A percentile compares a stretch with the other conserved stretches of the same genome.
Evolutionary conservation across 2,797 vertebrate genomes (phyloP).

Genomic region (Chromobotia macracanthus): DNA sequence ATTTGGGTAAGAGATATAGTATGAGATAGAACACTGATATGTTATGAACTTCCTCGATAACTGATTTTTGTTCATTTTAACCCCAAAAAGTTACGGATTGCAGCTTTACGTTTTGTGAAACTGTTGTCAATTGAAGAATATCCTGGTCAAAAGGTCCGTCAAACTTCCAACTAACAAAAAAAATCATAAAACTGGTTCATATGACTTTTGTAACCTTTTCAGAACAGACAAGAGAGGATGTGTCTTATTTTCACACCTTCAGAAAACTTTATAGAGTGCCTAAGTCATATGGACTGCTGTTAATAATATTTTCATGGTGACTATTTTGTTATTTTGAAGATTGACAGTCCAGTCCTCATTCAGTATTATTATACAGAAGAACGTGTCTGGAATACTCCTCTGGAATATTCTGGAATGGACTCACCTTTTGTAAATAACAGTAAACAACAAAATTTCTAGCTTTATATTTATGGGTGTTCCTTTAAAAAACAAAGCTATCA

Average conservation of each 20-base stretch:
- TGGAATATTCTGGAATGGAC: too few species aligned
- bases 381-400: neutral
- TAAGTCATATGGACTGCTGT: neutral
- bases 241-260: neutral
- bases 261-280: neutral
- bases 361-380: neutral
- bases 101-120: too few species aligned
- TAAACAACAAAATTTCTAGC: neutral
- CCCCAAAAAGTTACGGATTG: too few species aligned
- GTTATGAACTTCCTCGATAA: too few species aligned
- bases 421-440: too few species aligned
- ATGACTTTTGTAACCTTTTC: neutral
- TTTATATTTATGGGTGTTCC: neutral
- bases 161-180: neutral
- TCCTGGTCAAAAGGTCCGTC: neutral
- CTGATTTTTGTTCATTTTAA: too few species aligned
- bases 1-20: too few species aligned
- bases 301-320: neutral
- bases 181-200: neutral
- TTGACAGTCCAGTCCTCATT: neutral
- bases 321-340: neutral
- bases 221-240: neutral
- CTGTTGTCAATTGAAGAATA: too few species aligned
- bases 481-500: constrained; percentile 15
- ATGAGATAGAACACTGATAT: too few species aligned